Base-by-base conservation (phyloP, 2,888 invertebrate genomes). In the Brassicogethes aeneus region DNA sequence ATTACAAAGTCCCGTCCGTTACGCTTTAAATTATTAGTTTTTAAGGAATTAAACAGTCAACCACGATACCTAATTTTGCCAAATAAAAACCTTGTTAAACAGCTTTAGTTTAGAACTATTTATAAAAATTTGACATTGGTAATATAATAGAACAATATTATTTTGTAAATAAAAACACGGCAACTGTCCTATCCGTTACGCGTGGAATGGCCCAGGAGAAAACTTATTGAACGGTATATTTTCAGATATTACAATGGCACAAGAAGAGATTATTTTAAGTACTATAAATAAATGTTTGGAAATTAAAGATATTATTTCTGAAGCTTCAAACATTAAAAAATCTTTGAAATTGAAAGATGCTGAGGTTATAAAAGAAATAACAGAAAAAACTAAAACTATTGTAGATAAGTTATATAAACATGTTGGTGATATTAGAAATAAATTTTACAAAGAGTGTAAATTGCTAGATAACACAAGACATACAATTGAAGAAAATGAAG, bases 381-480 rank as follows among this genome's bases (percentile, higher is more conserved):
- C 52, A 3, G 42, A 51, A 17, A 38, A 42, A 31, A 51, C 52
- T 2, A 52, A 54, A 46, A 40, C 15, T n/a, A 14, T 51, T 16
- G 42, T 56, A 15, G 45, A 48, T 31, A 31, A 38, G 16, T 43
- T 56, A 13, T 40, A 42, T 30, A 34, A 41, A 3, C 39, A 50
- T 17, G 42, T 48, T 23, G 30, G 36, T 2, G 39, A 44, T 31
- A 37, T 53, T 31, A 46, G 48, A 37, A 38, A 44, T 7, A 43
- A 42, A n/a, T 54, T 54, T 45, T 23, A 47, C n/a, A 34, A 46
- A 15, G 41, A 43, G 8, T 44, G 42, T 39, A 41, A 42, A 12
- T 35, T 38, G 33, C 29, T n/a, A n/a, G n/a, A n/a, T 38, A 29
- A 12, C 31, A 16, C 17, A 23, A 23, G 38, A 40, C 40, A 37